A percentile compares a stretch with the other conserved stretches of the same genome.
Conservation (phyloP, 2,113 vertebrate genomes). For the Trochalopteron elliotii region DNA sequence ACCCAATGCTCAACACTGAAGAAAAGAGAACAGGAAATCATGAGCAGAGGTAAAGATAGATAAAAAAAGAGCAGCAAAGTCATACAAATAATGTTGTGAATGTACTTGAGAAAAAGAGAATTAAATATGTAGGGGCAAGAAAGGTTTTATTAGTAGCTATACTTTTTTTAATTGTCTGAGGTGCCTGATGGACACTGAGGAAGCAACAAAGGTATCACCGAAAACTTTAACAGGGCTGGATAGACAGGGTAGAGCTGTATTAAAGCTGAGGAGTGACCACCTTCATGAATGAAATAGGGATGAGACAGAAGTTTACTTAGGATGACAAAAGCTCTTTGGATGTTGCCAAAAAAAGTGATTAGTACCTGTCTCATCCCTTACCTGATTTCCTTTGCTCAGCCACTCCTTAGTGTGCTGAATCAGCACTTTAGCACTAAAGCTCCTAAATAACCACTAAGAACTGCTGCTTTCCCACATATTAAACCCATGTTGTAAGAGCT, state of each 20-base stretch:
- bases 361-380: background rate
- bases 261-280: background rate
- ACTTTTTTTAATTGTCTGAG: background rate
- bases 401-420: conserved; percentile 28
- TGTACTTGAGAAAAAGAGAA: background rate
- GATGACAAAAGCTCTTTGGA: background rate
- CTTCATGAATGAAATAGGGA: background rate
- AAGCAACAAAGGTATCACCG: background rate
- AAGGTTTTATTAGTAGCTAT: background rate
- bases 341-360: conserved; percentile 12
- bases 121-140: background rate
- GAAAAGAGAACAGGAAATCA: background rate
- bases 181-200: background rate
- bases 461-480: background rate
- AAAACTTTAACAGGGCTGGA: background rate
- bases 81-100: background rate
- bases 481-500: background rate
- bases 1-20: background rate
- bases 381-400: background rate
- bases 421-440: conserved; percentile 24
- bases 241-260: background rate
- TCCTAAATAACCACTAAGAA: background rate
- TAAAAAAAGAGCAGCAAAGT: background rate
- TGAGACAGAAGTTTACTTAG: background rate
- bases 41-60: background rate